Evolutionary conservation across 2,797 vertebrate genomes (phyloP).

Genomic region (Pagetopsis macropterus): DNA sequence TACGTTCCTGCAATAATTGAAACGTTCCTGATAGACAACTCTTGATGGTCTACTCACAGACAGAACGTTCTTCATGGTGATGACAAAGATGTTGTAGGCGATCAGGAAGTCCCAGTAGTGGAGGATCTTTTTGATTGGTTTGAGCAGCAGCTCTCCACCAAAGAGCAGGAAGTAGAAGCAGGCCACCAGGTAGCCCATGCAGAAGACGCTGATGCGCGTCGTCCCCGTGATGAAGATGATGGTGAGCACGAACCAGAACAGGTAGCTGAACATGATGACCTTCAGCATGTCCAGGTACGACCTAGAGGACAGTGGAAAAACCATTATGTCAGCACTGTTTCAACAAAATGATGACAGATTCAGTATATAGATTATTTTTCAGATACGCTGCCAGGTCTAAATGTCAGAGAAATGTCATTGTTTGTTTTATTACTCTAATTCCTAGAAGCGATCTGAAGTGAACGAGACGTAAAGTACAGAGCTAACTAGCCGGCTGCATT

Average conservation of each 20-base stretch:
- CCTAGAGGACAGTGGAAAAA: constrained; percentile 73
- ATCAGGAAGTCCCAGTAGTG: constrained; percentile 99
- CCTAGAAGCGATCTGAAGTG: not conserved
- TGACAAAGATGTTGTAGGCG: constrained; percentile 97
- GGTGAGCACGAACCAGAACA: constrained; percentile 99
- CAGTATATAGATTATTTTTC: not conserved
- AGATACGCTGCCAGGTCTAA: not conserved
- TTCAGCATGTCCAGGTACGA: constrained; percentile 99
- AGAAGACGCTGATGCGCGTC: constrained; percentile 97
- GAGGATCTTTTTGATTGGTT: constrained; percentile 96
- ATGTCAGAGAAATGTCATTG: not conserved
- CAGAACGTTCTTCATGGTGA: constrained; percentile 98
- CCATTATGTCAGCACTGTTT: not conserved
- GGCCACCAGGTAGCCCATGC: constrained; percentile 98
- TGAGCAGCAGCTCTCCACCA: constrained; percentile 93
- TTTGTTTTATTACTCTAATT: not conserved
- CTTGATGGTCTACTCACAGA: constrained; percentile 85
- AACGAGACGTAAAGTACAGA: not conserved
- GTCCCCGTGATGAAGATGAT: constrained; percentile 99
- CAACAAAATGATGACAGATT: not conserved
- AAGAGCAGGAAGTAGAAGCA: constrained; percentile 99
- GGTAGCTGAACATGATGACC: constrained; percentile 97
- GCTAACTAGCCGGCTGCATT: not conserved
- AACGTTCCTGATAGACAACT: not conserved
- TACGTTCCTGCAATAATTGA: too few species aligned